phyloP scores from a whole-genome alignment of 2,797 vertebrate species.

The Helicolenus hilgendorfi region DNA sequence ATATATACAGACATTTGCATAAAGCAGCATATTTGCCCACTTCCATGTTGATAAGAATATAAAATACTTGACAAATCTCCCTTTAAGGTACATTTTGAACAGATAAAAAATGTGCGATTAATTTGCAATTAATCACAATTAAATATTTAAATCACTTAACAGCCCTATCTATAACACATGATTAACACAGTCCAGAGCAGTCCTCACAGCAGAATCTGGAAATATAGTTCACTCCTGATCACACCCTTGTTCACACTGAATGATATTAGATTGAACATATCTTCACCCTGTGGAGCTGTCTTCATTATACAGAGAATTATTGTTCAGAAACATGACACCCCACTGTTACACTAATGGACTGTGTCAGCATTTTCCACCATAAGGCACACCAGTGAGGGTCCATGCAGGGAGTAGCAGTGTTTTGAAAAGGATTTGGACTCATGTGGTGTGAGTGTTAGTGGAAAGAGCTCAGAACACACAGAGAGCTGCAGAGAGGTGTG shows the following conservation, averaged over 20 bases:
- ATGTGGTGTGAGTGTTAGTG: neutral
- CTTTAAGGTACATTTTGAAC: no score
- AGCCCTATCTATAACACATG: no score
- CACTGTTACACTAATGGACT: neutral
- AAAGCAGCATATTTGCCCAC: no score
- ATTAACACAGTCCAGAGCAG: no score
- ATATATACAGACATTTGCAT: no score
- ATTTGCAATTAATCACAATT: no score
- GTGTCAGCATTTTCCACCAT: constrained; percentile 46
- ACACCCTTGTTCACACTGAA: neutral
- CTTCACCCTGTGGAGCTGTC: neutral
- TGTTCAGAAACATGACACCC: neutral
- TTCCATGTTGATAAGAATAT: no score
- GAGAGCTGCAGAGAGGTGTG: neutral
- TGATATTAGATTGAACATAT: neutral
- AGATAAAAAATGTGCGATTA: no score
- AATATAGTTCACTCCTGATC: neutral
- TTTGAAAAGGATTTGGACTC: constrained; percentile 14
- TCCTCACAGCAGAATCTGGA: neutral
- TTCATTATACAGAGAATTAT: neutral
- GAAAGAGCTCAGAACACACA: neutral
- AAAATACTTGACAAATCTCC: no score
- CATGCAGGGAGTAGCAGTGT: neutral
- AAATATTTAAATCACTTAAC: no score
- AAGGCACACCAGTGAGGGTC: neutral